Percentiles rank a stretch among this genome's conserved stretches.
Conservation (phyloP, 2,888 invertebrate species). For the Atrina japonica region DNA sequence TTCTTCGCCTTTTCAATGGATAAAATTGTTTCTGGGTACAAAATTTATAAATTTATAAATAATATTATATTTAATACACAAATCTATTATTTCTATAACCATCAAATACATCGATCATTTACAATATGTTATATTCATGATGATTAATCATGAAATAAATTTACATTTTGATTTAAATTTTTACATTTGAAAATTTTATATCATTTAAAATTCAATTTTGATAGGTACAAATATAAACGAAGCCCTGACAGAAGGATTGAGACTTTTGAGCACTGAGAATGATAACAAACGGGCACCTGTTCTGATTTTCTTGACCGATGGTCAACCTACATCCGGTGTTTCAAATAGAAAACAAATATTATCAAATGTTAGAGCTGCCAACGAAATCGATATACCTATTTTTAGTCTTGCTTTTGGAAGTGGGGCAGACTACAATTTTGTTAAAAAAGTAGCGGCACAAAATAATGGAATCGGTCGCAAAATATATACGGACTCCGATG, state of each 20-base stretch:
- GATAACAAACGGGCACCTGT: conserved; percentile 48
- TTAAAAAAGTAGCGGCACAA: conserved; percentile 81
- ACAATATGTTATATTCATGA: too few relatives aligned
- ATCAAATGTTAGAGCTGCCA: conserved; percentile 55
- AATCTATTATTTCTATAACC: too few relatives aligned
- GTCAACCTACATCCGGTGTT: conserved; percentile 79
- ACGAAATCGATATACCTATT: conserved; percentile 56
- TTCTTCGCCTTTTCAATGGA: too few relatives aligned
- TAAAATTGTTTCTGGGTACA: too few relatives aligned
- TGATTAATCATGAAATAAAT: too few relatives aligned
- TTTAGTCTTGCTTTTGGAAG: conserved; percentile 64
- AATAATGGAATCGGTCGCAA: conserved; percentile 87
- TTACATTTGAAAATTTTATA: background rate
- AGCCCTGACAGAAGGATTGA: conserved; percentile 82
- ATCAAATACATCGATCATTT: too few relatives aligned
- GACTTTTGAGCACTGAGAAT: conserved; percentile 81
- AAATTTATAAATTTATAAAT: too few relatives aligned
- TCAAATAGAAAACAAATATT: conserved; percentile 71
- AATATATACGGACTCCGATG: conserved; percentile 88
- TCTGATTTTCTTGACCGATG: conserved; percentile 81
- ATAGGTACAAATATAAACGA: conserved; percentile 82
- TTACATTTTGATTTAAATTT: too few relatives aligned
- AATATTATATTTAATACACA: too few relatives aligned
- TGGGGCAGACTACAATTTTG: conserved; percentile 62
- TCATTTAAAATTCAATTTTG: too few relatives aligned